Conservation (phyloP, 2,888 invertebrate genomes). For the Hypomecis punctinalis region DNA sequence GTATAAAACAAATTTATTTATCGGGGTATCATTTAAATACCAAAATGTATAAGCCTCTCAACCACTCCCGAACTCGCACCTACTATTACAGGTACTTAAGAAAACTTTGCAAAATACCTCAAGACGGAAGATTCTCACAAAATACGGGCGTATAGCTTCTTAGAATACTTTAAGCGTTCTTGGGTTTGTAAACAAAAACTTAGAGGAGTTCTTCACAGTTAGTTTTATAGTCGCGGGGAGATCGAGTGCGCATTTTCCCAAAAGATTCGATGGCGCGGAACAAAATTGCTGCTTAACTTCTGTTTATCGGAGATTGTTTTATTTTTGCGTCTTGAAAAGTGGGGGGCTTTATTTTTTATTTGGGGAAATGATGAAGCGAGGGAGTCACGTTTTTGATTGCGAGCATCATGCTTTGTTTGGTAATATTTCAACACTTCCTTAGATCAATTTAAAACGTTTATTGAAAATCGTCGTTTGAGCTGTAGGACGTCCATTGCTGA, state of each 20-base stretch:
- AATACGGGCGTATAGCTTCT: conserved; percentile 32
- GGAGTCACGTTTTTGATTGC: not conserved
- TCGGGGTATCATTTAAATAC: not conserved
- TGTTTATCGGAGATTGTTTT: conserved; percentile 10
- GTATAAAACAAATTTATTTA: not conserved
- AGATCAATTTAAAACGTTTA: no score
- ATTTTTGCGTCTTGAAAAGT: not conserved
- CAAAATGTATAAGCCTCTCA: conserved; percentile 16
- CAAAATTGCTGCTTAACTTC: conserved; percentile 15
- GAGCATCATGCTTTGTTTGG: no score
- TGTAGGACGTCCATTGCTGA: no score
- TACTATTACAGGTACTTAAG: conserved; percentile 24
- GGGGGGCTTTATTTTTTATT: not conserved
- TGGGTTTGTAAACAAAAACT: conserved; percentile 35
- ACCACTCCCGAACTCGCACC: conserved; percentile 26
- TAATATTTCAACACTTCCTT: not conserved
- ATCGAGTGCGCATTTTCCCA: conserved; percentile 22
- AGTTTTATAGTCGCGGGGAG: conserved; percentile 22
- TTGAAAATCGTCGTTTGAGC: no score
- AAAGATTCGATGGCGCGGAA: conserved; percentile 21
- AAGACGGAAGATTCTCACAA: conserved; percentile 30
- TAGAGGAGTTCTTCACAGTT: conserved; percentile 27
- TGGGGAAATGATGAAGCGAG: not conserved
- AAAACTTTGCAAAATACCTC: conserved; percentile 31
- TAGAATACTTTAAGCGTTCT: conserved; percentile 34